phyloP scores from a whole-genome alignment of 2,797 vertebrate species.

The Jordanella pulchra region DNA sequence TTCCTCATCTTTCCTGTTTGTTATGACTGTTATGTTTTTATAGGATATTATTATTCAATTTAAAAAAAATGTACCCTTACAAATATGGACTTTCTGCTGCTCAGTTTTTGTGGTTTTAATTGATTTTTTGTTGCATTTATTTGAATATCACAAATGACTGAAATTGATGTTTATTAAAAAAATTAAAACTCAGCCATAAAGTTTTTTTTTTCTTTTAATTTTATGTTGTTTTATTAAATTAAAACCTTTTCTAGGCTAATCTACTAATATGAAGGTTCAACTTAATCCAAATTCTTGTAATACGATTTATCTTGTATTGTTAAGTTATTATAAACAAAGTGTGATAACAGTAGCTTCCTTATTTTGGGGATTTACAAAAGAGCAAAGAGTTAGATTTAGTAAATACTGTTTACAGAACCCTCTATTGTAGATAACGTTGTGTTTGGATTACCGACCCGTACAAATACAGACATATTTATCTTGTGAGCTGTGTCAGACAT shows the following conservation, averaged over 20 bases:
- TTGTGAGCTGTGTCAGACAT: conserved; percentile 69
- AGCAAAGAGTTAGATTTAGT: conserved; percentile 57
- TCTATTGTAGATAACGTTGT: conserved; percentile 54
- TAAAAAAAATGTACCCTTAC: neutral
- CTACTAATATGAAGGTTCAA: conserved; percentile 19
- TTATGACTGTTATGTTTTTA: conserved; percentile 1
- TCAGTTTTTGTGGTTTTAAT: neutral
- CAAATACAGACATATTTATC: conserved; percentile 65
- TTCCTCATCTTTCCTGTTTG: neutral
- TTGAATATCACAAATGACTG: neutral
- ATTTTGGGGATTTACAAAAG: conserved; percentile 43
- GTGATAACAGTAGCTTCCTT: conserved; percentile 41
- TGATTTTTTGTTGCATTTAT: neutral
- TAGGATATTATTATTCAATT: neutral
- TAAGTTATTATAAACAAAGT: conserved; percentile 39
- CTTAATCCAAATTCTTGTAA: conserved; percentile 18
- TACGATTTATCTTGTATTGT: conserved; percentile 34
- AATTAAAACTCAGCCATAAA: conserved; percentile 10
- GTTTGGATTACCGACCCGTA: conserved; percentile 62
- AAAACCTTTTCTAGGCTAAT: conserved; percentile 15
- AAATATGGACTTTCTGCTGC: neutral
- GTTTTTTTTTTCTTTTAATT: neutral
- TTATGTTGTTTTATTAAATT: conserved; percentile 11
- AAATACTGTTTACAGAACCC: conserved; percentile 60
- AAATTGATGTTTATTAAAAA: neutral